Evolutionary conservation across 2,113 vertebrate genomes (phyloP).

Genomic region (Pipra filicauda): DNA sequence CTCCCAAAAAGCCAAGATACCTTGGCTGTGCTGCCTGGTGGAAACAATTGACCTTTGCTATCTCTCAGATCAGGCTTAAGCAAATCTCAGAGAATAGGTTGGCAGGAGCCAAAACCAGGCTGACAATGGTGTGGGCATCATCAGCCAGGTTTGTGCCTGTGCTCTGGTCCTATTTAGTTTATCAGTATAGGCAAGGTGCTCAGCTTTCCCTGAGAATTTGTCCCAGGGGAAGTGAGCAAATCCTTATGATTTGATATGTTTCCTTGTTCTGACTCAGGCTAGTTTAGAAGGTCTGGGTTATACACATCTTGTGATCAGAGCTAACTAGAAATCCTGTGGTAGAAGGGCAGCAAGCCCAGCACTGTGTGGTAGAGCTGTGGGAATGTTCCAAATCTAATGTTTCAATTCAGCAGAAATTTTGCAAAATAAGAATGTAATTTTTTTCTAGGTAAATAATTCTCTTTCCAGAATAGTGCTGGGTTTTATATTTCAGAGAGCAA

Average conservation of each 20-base stretch:
- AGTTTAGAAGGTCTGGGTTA: not conserved
- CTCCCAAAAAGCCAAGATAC: not conserved
- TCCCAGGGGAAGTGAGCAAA: not conserved
- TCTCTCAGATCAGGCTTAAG: not conserved
- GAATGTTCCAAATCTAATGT: not conserved
- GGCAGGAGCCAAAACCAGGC: not conserved
- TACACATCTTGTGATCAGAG: not conserved
- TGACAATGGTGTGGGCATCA: not conserved
- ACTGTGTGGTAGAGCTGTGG: not conserved
- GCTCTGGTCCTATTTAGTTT: not conserved
- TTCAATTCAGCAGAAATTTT: not conserved
- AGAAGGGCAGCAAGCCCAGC: not conserved
- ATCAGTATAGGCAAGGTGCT: fast-evolving
- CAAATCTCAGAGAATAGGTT: not conserved
- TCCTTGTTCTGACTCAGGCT: not conserved
- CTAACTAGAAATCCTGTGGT: not conserved
- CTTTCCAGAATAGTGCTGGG: not conserved
- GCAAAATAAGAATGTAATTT: not conserved
- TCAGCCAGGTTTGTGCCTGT: not conserved
- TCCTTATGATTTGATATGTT: not conserved
- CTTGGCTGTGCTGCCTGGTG: not conserved
- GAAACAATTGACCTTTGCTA: not conserved
- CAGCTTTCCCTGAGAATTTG: not conserved
- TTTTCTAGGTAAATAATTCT: not conserved
- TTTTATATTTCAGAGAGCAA: not conserved